Percentiles rank a stretch among this genome's conserved stretches.
Conservation (phyloP, 2,797 vertebrate genomes). For the Hippopotamyrus pictus region DNA sequence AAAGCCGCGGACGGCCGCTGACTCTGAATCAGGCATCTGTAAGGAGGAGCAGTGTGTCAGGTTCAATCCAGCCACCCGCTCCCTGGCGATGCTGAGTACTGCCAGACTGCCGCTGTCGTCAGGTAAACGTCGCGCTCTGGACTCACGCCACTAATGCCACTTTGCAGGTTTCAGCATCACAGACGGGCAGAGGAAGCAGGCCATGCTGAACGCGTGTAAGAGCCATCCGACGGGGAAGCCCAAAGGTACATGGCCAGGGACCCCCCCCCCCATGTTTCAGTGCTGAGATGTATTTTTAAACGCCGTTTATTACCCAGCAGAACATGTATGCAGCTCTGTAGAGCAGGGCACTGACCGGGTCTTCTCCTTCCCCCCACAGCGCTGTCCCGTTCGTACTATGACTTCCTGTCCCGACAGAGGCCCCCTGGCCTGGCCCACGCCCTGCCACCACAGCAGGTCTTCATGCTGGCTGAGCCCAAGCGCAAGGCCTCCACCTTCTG, state of each 20-base stretch:
- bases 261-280: too few relatives aligned
- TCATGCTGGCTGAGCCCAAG: slow-evolving; percentile 89
- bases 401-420: slow-evolving; percentile 85
- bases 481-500: slow-evolving; percentile 92
- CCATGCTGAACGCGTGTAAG: slow-evolving; percentile 87
- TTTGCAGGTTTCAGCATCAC: slow-evolving; percentile 83
- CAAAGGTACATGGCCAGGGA: slow-evolving; percentile 67
- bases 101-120: not conserved
- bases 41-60: not conserved
- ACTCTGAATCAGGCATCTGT: not conserved
- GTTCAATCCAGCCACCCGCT: not conserved
- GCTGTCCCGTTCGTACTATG: slow-evolving; percentile 80
- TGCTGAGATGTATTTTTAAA: not conserved
- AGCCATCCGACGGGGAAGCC: slow-evolving; percentile 78
- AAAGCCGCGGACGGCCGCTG: not conserved
- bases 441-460: slow-evolving; percentile 84
- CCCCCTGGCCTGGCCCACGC: slow-evolving; percentile 75
- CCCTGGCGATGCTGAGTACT: not conserved
- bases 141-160: not conserved
- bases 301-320: not conserved
- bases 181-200: slow-evolving; percentile 89
- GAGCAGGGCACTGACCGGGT: not conserved
- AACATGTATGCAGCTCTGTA: not conserved
- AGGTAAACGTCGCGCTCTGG: not conserved
- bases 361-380: slow-evolving; percentile 49